Conservation (phyloP, 2,888 invertebrate species). For the Cetonia aurata region DNA sequence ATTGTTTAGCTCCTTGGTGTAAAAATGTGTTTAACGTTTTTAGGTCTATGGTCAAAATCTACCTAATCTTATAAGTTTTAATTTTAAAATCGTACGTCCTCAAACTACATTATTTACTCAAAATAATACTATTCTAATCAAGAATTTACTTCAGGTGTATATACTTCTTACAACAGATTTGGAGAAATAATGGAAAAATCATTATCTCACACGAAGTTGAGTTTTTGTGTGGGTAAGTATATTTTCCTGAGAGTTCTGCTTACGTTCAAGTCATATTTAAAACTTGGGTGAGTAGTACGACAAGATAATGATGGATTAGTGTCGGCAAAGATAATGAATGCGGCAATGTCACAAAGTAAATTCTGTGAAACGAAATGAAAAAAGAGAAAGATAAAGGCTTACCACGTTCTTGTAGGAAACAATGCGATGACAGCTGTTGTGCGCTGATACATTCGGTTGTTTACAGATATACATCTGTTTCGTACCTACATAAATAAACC, state of each 20-base stretch:
- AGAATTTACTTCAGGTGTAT: too few species aligned
- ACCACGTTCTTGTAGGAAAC: constrained; percentile 25
- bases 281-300: constrained; percentile 8
- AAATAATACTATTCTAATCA: too few species aligned
- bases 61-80: too few species aligned
- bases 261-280: constrained; percentile 20
- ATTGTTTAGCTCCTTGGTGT: too few species aligned
- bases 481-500: constrained; percentile 30
- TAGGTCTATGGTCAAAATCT: too few species aligned
- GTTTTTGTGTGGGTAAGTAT: too few species aligned
- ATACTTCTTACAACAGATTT: too few species aligned
- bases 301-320: constrained; percentile 41
- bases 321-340: constrained; percentile 39
- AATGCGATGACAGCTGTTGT: constrained; percentile 38
- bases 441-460: constrained; percentile 31
- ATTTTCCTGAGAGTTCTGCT: not conserved
- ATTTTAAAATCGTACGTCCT: too few species aligned
- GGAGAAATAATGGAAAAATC: too few species aligned
- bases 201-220: too few species aligned
- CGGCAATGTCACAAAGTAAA: constrained; percentile 30
- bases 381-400: constrained; percentile 22
- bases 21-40: too few species aligned
- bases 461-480: constrained; percentile 31
- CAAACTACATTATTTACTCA: too few species aligned
- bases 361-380: constrained; percentile 31